Conservation (phyloP, 2,797 vertebrate species). For the Etheostoma perlongum region DNA sequence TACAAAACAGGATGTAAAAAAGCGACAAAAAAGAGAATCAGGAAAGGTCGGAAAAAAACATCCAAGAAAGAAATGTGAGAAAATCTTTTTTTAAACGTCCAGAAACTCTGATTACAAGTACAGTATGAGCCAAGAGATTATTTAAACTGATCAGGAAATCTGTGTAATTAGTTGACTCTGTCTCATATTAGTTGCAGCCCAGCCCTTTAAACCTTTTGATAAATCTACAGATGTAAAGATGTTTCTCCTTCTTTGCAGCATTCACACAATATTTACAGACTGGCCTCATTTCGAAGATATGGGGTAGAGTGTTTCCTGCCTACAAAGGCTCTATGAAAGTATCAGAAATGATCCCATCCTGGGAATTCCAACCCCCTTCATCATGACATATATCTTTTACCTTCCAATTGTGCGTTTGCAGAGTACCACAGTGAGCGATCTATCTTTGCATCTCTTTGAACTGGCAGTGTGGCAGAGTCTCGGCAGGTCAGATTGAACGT, state of each 20-base stretch:
- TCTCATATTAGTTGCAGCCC: constrained; percentile 14
- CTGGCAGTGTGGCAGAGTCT: not conserved
- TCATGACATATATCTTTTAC: constrained; percentile 28
- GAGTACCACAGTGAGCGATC: not conserved
- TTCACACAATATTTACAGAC: constrained; percentile 22
- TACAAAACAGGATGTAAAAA: too few relatives aligned
- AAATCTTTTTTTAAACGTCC: too few relatives aligned
- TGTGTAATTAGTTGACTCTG: constrained; percentile 14
- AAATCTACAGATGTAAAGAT: constrained; percentile 34
- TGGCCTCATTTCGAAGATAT: constrained; percentile 40
- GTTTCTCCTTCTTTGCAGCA: constrained; percentile 29
- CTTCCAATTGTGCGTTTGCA: constrained; percentile 4
- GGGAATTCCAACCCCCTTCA: constrained; percentile 25
- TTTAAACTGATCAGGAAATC: not conserved
- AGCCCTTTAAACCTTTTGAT: not conserved
- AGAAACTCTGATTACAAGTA: not conserved
- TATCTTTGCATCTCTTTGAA: not conserved
- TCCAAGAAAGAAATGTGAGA: too few relatives aligned
- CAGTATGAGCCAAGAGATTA: not conserved
- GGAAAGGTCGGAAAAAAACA: too few relatives aligned
- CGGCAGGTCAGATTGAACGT: constrained; percentile 16
- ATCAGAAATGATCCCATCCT: constrained; percentile 28
- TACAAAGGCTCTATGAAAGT: constrained; percentile 12
- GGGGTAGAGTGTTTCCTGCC: constrained; percentile 19
- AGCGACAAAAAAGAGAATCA: too few relatives aligned